phyloP scores from a whole-genome alignment of 2,797 vertebrate species.

The Girardinus metallicus region DNA sequence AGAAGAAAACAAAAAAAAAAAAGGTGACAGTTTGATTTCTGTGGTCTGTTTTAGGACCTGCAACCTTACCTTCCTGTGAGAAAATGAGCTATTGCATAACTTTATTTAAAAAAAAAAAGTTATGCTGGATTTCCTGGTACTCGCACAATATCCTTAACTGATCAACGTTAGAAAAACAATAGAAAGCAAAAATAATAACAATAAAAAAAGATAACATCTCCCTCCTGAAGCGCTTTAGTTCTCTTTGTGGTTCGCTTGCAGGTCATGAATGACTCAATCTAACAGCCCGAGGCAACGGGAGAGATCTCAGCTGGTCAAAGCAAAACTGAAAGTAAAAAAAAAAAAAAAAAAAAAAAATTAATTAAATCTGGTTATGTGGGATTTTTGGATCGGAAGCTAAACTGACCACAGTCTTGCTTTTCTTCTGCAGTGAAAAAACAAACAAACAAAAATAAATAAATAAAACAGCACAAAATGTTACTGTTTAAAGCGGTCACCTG shows the following conservation, averaged over 20 bases:
- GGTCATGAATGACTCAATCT: background rate
- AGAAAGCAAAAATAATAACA: background rate
- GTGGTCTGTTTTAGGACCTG: background rate
- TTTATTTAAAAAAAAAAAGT: background rate
- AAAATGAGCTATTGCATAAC: background rate
- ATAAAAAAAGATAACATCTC: background rate
- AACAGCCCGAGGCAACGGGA: accelerated
- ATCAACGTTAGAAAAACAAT: background rate
- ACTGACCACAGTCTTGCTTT: background rate
- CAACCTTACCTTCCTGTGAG: background rate
- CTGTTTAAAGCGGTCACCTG: background rate
- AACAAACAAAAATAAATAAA: too few species aligned
- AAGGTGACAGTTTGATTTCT: background rate
- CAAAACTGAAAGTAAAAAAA: constrained; percentile 44
- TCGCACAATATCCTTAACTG: background rate
- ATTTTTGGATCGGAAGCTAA: background rate
- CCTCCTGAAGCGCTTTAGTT: background rate
- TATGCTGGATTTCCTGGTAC: background rate
- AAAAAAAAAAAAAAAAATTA: background rate
- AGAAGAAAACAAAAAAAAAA: background rate
- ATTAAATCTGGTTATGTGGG: too few species aligned
- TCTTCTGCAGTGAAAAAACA: background rate
- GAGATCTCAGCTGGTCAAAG: background rate
- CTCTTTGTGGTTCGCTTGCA: background rate
- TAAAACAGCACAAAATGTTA: too few species aligned